A percentile compares a stretch with the other conserved stretches of the same genome.
phyloP scores from a whole-genome alignment of 2,888 invertebrate genomes.

The Falcaria lacertinaria region DNA sequence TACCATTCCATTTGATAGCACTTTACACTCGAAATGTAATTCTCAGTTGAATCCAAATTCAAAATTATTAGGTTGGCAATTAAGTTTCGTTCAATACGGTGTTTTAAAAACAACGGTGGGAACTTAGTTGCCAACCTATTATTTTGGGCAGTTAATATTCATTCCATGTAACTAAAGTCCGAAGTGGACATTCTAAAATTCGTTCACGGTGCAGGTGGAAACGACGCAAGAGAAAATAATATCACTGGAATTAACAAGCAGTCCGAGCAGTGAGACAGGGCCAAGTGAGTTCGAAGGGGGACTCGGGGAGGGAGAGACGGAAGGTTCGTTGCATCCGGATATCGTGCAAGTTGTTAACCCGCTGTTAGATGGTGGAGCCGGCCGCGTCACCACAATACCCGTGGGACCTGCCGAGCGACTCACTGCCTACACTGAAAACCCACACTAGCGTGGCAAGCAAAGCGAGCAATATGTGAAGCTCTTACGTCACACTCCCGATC shows the following conservation, averaged over 20 bases:
- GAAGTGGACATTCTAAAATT: not conserved
- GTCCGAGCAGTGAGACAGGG: slow-evolving; percentile 81
- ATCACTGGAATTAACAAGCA: slow-evolving; percentile 89
- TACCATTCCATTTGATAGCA: too few species aligned
- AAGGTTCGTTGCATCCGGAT: slow-evolving; percentile 77
- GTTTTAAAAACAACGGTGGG: too few species aligned
- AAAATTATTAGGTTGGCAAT: too few species aligned
- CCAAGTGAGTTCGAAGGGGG: slow-evolving; percentile 58
- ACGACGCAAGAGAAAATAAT: slow-evolving; percentile 95
- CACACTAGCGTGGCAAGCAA: slow-evolving; percentile 26
- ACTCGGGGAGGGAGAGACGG: slow-evolving; percentile 63
- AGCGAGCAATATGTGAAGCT: too few species aligned
- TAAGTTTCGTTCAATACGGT: too few species aligned
- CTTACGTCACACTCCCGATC: too few species aligned
- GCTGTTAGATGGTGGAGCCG: slow-evolving; percentile 67
- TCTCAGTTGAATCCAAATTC: too few species aligned
- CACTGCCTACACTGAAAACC: slow-evolving; percentile 55
- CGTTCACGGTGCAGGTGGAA: slow-evolving; percentile 84
- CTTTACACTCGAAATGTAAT: too few species aligned
- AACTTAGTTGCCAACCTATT: too few species aligned
- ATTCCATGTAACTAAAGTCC: too few species aligned
- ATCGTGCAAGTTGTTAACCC: slow-evolving; percentile 77
- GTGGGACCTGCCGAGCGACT: slow-evolving; percentile 66
- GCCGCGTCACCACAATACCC: slow-evolving; percentile 67
- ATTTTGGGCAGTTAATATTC: too few species aligned